A percentile compares a stretch with the other conserved stretches of the same genome.
phyloP scores from a whole-genome alignment of 1,140 invertebrate species.

The Drosophila melanica region DNA sequence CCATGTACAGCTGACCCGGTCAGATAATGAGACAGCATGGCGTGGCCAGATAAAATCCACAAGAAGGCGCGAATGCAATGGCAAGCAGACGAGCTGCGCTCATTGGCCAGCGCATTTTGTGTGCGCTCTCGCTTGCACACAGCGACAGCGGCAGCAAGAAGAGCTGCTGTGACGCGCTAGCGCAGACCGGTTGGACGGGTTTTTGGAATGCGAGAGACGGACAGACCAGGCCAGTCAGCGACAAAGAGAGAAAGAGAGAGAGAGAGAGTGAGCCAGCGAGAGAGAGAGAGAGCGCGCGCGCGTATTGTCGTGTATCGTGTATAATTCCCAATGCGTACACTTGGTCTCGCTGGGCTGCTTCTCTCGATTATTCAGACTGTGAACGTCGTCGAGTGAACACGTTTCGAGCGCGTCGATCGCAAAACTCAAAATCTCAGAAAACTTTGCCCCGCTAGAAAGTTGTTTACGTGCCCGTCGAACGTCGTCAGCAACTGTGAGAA shows the following conservation, averaged over 20 bases:
- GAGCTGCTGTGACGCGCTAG: constrained; percentile 7
- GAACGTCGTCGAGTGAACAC: constrained; percentile 83
- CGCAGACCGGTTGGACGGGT: constrained; percentile 54
- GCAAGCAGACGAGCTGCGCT: constrained; percentile 34
- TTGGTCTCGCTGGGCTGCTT: constrained; percentile 64
- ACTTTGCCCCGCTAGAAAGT: constrained; percentile 37
- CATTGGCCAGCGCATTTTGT: constrained; percentile 18
- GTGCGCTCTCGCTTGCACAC: constrained; percentile 15
- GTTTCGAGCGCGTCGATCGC: constrained; percentile 70
- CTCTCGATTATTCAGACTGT: constrained; percentile 77
- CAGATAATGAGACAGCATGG: constrained; percentile 53
- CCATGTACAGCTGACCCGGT: constrained; percentile 30
- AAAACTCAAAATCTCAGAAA: constrained; percentile 8
- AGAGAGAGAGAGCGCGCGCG: constrained; percentile 4
- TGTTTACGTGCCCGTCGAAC: constrained; percentile 28
- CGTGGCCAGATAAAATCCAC: constrained; percentile 78
- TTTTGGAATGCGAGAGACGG: constrained; percentile 32
- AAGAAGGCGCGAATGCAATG: constrained; percentile 53
- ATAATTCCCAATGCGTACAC: constrained; percentile 69
- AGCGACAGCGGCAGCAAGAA: constrained; percentile 2
- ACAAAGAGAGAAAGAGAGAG: constrained; percentile 18
- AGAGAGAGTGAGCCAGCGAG: constrained; percentile 1
- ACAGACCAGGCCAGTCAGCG: constrained; percentile 11
- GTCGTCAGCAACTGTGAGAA: constrained; percentile 8
- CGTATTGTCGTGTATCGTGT: constrained; percentile 15